Evolutionary conservation across 2,797 vertebrate genomes (phyloP).

Genomic region (Labeo calbasu): DNA sequence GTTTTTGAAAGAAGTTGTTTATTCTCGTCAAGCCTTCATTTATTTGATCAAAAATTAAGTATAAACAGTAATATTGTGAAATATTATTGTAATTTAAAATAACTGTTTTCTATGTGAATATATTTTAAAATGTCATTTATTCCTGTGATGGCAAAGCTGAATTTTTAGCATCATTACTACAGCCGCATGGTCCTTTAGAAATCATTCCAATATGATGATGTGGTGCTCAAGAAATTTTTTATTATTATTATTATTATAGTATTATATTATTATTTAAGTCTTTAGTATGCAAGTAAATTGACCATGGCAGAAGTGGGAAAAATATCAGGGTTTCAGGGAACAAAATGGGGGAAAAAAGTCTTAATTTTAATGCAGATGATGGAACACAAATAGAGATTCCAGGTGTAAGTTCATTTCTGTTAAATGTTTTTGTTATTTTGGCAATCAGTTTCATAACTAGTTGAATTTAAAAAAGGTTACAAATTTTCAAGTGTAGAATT

Average conservation of each 20-base stretch:
- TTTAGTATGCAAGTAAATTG: slow-evolving; percentile 66
- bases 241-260: not conserved
- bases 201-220: not conserved
- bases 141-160: not conserved
- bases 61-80: not conserved
- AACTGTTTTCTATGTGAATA: not conserved
- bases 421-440: slow-evolving; percentile 13
- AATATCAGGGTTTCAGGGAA: slow-evolving; percentile 66
- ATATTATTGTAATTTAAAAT: not conserved
- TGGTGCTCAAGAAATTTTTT: not conserved
- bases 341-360: slow-evolving; percentile 22
- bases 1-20: not conserved
- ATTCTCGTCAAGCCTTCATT: not conserved
- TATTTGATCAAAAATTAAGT: not conserved
- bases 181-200: not conserved
- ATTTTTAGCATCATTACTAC: not conserved
- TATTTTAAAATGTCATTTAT: not conserved
- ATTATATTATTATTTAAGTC: slow-evolving; percentile 48
- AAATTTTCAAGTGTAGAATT: not conserved
- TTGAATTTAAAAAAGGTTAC: not conserved
- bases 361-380: not conserved
- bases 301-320: slow-evolving; percentile 70
- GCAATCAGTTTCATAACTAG: not conserved
- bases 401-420: not conserved
- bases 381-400: not conserved